Base-by-base conservation (phyloP, 2,797 vertebrate species). In the Picus viridis region DNA sequence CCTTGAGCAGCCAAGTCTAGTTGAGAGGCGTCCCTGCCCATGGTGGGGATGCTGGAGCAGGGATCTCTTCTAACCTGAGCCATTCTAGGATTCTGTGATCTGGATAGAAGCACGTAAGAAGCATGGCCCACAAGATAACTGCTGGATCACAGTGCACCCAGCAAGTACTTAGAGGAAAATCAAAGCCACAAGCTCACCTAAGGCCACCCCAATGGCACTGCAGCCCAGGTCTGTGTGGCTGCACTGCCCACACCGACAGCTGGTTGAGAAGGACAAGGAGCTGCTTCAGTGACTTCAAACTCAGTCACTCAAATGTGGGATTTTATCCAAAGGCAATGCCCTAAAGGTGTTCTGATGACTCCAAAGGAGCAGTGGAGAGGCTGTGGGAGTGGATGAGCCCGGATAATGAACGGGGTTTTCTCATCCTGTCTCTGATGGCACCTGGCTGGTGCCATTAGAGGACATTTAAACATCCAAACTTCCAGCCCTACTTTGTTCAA, bases 391-490 rank as follows among this genome's bases (percentile, higher is more conserved):
- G 57, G 70, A 83, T 39, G 32, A 86, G 29, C 32, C 16, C 34
- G 73, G 87, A 65, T 90, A 62, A 76, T 73, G 36, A 90, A 58
- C 30, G 43, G 45, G 41, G 15, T 47, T 88, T 57, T 77, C 75
- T 63, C 43, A 34, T 23, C 62, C 65, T 43, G 51, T 64, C 61
- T 72, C 84, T 86, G 73, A 86, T 34, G 34, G 34, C 73, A 32
- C 76, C 51, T 13, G 41, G 41, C 34, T 80, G 69, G 65, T 54
- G 57, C 76, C 90, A 90, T 65, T 3, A 90, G 57, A 95, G 86
- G 89, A 83, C 84, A 75, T 85, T 75, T 73, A 73, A 89, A 68
- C 81, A 69, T 29, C 20, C 39, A 73, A 64, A 80, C 81, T 79
- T 64, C 23, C 20, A 86, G 65, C 61, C 67, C 65, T 73, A 53